A percentile compares a stretch with the other conserved stretches of the same genome.
These are phyloP conservation scores for Nesospiza acunhae DNA, from an alignment of 2,113 vertebrate genomes.

Conservation along the genomic window DNA sequence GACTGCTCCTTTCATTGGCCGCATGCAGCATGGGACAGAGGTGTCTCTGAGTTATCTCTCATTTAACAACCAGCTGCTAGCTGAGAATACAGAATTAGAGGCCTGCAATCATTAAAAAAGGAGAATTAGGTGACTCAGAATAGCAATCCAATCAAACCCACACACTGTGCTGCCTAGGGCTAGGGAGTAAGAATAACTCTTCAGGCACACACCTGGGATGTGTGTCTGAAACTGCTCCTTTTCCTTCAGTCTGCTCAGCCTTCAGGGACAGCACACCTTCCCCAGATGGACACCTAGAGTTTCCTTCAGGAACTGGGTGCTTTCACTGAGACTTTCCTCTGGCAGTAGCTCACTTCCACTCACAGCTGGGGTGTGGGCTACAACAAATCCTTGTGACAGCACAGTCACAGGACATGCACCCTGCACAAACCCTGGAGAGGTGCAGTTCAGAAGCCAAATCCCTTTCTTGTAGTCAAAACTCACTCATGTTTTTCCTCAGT, in stretches of 20 bases:
- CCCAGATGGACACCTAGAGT: not conserved
- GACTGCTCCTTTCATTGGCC: not conserved
- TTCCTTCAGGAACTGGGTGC: accelerated
- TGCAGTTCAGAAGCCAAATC: not conserved
- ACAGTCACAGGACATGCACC: accelerated
- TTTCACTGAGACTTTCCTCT: not conserved
- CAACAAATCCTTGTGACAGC: not conserved
- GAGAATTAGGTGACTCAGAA: conserved; percentile 28
- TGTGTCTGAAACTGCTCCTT: not conserved
- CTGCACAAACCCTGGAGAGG: not conserved
- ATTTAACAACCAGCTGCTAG: not conserved
- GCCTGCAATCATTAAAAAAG: not conserved
- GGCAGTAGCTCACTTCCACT: not conserved
- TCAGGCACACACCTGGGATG: not conserved
- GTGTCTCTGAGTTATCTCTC: accelerated
- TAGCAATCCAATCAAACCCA: not conserved
- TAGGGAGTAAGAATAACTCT: not conserved
- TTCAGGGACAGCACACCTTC: not conserved
- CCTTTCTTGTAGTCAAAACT: not conserved
- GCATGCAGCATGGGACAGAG: not conserved
- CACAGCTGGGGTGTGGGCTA: not conserved
- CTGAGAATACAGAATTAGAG: conserved; percentile 9
- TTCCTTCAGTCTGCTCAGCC: not conserved
- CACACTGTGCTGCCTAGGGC: not conserved
- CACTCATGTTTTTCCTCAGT: not conserved